Percentiles rank a stretch among this genome's conserved stretches.
Conservation (phyloP, 2,113 vertebrate genomes). For the Ctenodactylus gundi region DNA sequence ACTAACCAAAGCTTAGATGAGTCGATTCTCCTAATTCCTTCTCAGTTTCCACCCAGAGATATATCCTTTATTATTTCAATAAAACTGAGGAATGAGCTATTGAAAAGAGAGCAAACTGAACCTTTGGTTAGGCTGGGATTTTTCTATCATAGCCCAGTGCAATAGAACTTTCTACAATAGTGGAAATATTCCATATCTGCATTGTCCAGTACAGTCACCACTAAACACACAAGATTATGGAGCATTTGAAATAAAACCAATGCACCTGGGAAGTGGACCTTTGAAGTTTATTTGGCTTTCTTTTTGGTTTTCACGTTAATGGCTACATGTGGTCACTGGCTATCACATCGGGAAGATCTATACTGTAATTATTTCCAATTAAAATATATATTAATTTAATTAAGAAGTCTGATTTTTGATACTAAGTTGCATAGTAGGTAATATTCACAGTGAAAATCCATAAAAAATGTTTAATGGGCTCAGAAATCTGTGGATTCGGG, state of each 20-base stretch:
- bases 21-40: not conserved
- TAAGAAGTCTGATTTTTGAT: not conserved
- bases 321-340: not conserved
- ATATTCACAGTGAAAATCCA: not conserved
- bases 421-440: not conserved
- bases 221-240: not conserved
- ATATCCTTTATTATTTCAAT: not conserved
- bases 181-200: not conserved
- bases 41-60: not conserved
- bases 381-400: not conserved
- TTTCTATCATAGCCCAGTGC: not conserved
- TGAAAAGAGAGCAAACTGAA: conserved; percentile 19
- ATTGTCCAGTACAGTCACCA: not conserved
- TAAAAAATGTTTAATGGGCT: not conserved
- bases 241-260: not conserved
- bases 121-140: not conserved
- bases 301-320: conserved; percentile 27
- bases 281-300: conserved; percentile 20
- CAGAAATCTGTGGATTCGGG: not conserved
- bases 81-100: not conserved
- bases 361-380: not conserved
- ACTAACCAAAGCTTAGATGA: not conserved
- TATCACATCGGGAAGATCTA: not conserved
- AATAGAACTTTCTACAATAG: conserved; percentile 6
- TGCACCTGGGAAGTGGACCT: not conserved